Evolutionary conservation across 1,140 invertebrate species (phyloP), one percentile per base, ranked within the genome.

Genomic region (Spodoptera frugiperda): DNA sequence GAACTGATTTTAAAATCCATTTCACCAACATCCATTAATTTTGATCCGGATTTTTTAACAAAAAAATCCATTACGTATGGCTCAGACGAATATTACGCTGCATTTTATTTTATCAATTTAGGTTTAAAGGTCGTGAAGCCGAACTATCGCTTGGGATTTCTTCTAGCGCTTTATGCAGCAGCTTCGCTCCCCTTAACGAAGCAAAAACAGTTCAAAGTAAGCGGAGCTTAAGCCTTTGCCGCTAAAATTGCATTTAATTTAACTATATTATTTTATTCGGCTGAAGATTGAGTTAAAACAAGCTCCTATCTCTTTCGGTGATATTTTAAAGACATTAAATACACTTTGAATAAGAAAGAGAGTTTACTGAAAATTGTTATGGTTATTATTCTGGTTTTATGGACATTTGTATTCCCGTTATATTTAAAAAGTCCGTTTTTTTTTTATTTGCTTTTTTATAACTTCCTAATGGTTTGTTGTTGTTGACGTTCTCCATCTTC

Each of bases 241-340:
- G 65, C 53, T 39, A n/a, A 70, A 70, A 70, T 51, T 70, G 46
- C 25, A 70, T 70, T 70, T 39, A 53, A 70, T 51, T 49, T 49
- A 6, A 6, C 19, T 49, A 67, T 70, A 54, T 54, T 70, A 63
- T 63, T 63, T 63, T 63, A 63, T 63, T 63, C 67, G 8, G 25
- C 9, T 2, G 14, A n/a, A 51, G 25, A 70, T 53, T 54, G 46
- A 53, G 49, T 54, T 70, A 39, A 70, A 54, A 70, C 30, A 33
- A 53, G 48, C 8, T 25, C n/a, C 21, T 70, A 17, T 51, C 46
- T 51, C 0, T 15, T 49, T 68, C 9, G 46, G 44, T 25, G 21
- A 11, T 59, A 39, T 59, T 59, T 59, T 57, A 57, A 57, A 57
- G 54, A 25, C 19, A 25, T 21, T 33, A 39, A 59, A 33, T 33